These are phyloP conservation scores for Engraulis encrasicolus DNA, from an alignment of 2,113 vertebrate species.

Conservation along the genomic window DNA sequence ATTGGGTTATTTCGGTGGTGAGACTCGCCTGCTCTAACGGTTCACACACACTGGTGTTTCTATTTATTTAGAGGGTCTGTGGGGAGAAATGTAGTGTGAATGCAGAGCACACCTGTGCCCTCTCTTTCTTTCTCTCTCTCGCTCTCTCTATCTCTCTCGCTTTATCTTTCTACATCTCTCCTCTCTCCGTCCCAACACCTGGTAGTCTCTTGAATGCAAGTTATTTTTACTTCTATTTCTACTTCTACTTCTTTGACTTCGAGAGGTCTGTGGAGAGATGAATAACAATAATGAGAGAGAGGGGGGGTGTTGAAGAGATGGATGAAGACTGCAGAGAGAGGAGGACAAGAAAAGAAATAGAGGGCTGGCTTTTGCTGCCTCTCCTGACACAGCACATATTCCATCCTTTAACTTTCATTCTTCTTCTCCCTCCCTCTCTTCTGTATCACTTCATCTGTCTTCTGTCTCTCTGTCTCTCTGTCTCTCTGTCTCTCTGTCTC, in stretches of 20 bases:
- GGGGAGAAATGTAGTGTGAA: not conserved
- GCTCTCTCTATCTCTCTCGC: not conserved
- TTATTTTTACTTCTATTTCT: not conserved
- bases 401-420: conserved; percentile 37
- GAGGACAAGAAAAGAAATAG: conserved; percentile 25
- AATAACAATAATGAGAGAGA: conserved; percentile 40
- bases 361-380: not conserved
- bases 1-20: not conserved
- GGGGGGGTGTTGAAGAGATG: not conserved
- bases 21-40: not conserved
- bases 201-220: not conserved
- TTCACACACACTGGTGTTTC: too few species aligned
- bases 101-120: not conserved
- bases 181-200: not conserved
- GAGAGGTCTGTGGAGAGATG: not conserved
- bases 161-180: not conserved
- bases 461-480: too few species aligned
- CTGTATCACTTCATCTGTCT: not conserved
- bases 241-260: not conserved
- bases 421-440: conserved; percentile 21
- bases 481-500: too few species aligned
- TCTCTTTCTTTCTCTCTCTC: not conserved
- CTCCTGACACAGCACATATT: conserved; percentile 65
- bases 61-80: not conserved
- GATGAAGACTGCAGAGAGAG: conserved; percentile 45